Evolutionary conservation across 2,797 vertebrate genomes (phyloP), one percentile per base, ranked within the genome.

Genomic region (Typhlichthys subterraneus): DNA sequence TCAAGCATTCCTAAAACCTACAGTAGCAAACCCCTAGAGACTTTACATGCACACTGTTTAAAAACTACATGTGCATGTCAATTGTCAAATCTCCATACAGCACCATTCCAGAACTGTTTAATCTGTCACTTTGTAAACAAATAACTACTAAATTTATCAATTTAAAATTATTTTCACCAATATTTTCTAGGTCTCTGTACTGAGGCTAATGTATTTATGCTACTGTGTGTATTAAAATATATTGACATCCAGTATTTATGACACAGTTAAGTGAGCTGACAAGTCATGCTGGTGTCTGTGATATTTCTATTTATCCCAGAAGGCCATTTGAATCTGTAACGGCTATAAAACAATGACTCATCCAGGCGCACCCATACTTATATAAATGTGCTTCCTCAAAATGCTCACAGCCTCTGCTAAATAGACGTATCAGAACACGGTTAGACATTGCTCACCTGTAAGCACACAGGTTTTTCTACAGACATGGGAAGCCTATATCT

Each of bases 381-480:
- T 82, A 72, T 75, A 80, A 63, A 81, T 67, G 53, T 48, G 65
- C 73, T 80, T 83, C 82, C 67, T 72, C 48, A 50, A 45, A 23
- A 1, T 19, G 63, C 63, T 55, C 65, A 23, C 12, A 74, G 68
- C 12, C 88, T 91, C 87, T 86, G 79, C 66, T 76, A 79, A 54
- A 53, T 75, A 10, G 38, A 46, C 53, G 23, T 13, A n/a, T 29
- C 58, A 59, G 63, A 58, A 38, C 61, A 67, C 59, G 70, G 65
- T 70, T 46, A 15, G 0, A 14, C 71, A 65, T 64, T 69, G 56
- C 85, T 85, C 84, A 86, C 84, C 88, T 69, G 67, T 8, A 0
- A 65, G 67, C 70, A 65, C 69, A 29, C 45, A 5, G 48, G 4
- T 19, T 4, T 29, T 42, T 13, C 53, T 33, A 13, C 48, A 79